Evolutionary conservation across 2,113 vertebrate species (phyloP), one percentile per base, ranked within the genome.

Genomic region (Pseudopodoces humilis): DNA sequence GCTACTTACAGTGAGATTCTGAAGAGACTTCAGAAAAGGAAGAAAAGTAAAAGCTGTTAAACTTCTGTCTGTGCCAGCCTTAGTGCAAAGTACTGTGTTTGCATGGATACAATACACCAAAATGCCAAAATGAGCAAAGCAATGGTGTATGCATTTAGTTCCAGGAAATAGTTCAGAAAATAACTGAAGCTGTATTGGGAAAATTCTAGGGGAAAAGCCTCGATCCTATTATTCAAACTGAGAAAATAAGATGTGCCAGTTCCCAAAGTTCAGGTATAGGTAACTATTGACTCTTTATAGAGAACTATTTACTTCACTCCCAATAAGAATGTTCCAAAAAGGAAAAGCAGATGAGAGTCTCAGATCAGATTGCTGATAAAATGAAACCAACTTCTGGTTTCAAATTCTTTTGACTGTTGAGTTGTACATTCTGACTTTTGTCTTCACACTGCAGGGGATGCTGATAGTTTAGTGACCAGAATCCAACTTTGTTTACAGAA

Each of bases 401-500:
- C 59, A 59, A 21, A 77, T 75, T 59, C 52, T 88, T 83, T 62
- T 80, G 44, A 50, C 72, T 80, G 52, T 27, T 63, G 52, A 60
- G 65, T 64, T 94, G 39, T n/a, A 59, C 31, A 4, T 84, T 94
- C 65, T 94, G 64, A 17, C 83, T 95, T 83, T 80, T 70, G 46
- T 50, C 28, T 72, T 41, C 47, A 39, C 80, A 86, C 1, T 75
- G 35, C 70, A 71, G 71, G 53, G 47, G 33, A 81, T 82, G 62
- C n/a, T 83, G 62, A 75, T 60, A 75, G 77, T 64, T 86, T 78
- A 88, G 86, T 90, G 92, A 92, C 91, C 76, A 77, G 62, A 77
- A 83, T 86, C 69, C 74, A 68, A 8, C 75, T 86, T 91, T 94
- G 60, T 86, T 94, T 93, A 67, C 72, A 94, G 69, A 86, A 91